These are phyloP conservation scores for Egretta garzetta DNA, from an alignment of 2,113 vertebrate species.

Conservation along the genomic window DNA sequence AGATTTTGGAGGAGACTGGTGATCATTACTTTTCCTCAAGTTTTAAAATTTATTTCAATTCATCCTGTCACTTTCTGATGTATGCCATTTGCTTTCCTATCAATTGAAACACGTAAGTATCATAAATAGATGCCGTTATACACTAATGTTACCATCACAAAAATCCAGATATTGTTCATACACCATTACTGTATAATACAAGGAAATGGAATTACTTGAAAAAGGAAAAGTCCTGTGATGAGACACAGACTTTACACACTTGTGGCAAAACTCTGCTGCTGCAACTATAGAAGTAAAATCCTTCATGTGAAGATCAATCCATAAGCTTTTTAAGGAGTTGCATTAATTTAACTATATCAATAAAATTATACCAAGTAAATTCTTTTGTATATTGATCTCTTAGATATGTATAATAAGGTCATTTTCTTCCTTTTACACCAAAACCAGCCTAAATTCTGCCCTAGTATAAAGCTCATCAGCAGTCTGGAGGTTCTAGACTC, in stretches of 20 bases:
- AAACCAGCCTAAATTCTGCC: background rate
- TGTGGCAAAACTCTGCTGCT: background rate
- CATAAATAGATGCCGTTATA: background rate
- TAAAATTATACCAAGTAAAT: background rate
- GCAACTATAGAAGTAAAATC: background rate
- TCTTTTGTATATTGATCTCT: background rate
- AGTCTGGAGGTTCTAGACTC: background rate
- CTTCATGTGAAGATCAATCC: background rate
- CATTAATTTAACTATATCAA: background rate
- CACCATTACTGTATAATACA: background rate
- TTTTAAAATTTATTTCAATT: background rate
- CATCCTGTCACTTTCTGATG: background rate
- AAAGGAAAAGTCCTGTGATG: background rate
- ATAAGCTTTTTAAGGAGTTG: background rate
- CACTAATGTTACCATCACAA: background rate
- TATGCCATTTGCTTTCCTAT: background rate
- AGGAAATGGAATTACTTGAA: background rate
- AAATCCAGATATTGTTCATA: background rate
- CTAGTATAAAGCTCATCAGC: background rate
- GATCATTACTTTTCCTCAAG: background rate
- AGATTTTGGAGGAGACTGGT: background rate
- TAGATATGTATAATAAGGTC: background rate
- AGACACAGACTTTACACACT: background rate
- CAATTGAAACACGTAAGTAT: accelerated
- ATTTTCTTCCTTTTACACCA: background rate